Base-by-base conservation (phyloP, 2,888 invertebrate species). In the Tenthredo distinguenda region DNA sequence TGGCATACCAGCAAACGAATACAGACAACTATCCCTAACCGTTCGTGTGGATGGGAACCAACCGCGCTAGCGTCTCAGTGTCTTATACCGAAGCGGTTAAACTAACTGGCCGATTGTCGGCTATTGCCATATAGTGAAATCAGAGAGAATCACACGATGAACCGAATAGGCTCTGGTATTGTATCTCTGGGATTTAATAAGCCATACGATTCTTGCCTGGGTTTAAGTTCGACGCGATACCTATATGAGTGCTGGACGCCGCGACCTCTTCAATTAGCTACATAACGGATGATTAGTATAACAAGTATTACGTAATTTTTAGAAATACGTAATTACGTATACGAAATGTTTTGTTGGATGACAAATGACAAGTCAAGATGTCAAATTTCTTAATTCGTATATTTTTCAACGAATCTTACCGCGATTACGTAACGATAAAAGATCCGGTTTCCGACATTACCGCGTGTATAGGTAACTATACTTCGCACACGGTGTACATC, bases 1-100 rank as follows among this genome's bases (percentile, higher is more conserved):
- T 89, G 87, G 90, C 89, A 88, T 88, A 88, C 90, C 89, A 89
- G 88, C 86, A 88, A 89, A 89, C 88, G 86, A 87, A 84, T 89
- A 88, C 88, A 86, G 87, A 81, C 40, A 62, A 81, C 58, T 21
- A 26, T 62, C 58, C 34, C 40, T 31, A 55, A 5, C 26, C 43
- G 21, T 74, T 74, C 43, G 37, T 74, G 40, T 74, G 74, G 40
- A 74, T 74, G 40, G 74, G 74, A 43, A 68, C 68, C 34, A 68
- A 68, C 68, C 26, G 34, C 68, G 12, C 31, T 31, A 34, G n/a
- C 10, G 15, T 65, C 18, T 15, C 15, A 34, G 15, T 68, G 68
- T 21, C 62, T 21, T 26, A 62, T 62, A 62, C 62, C 6, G n/a
- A 55, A 18, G 55, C 55, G 18, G 55, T 47, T 21, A 77, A 50